Evolutionary conservation across 2,888 invertebrate species (phyloP).

Genomic region (Folsomia manolachei): DNA sequence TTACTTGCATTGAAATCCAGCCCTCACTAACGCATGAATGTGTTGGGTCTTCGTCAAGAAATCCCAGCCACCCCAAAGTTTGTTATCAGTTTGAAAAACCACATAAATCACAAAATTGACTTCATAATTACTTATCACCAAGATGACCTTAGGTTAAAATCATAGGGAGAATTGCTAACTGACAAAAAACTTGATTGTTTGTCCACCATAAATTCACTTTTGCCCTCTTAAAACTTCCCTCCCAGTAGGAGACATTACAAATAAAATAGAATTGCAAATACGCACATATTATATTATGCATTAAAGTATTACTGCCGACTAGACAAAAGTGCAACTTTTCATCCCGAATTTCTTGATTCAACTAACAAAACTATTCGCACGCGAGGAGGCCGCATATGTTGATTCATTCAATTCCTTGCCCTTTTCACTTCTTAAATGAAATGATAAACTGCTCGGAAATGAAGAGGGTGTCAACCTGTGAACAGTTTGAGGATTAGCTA

Average conservation of each 20-base stretch:
- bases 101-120: not conserved
- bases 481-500: not conserved
- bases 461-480: constrained; percentile 17
- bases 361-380: not conserved
- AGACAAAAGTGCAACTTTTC: not conserved
- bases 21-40: no score
- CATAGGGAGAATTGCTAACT: not conserved
- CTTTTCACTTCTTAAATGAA: not conserved
- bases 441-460: not conserved
- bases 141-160: not conserved
- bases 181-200: not conserved
- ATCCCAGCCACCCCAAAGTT: no score
- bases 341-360: not conserved
- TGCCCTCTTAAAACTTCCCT: not conserved
- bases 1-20: no score
- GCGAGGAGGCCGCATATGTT: not conserved
- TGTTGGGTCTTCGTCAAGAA: no score
- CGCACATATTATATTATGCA: not conserved
- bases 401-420: not conserved
- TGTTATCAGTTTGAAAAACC: no score
- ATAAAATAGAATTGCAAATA: not conserved
- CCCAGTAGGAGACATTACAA: not conserved
- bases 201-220: not conserved
- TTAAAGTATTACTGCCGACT: not conserved
- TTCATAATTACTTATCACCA: not conserved